phyloP scores from a whole-genome alignment of 2,113 vertebrate genomes.

The Chrysemys picta region DNA sequence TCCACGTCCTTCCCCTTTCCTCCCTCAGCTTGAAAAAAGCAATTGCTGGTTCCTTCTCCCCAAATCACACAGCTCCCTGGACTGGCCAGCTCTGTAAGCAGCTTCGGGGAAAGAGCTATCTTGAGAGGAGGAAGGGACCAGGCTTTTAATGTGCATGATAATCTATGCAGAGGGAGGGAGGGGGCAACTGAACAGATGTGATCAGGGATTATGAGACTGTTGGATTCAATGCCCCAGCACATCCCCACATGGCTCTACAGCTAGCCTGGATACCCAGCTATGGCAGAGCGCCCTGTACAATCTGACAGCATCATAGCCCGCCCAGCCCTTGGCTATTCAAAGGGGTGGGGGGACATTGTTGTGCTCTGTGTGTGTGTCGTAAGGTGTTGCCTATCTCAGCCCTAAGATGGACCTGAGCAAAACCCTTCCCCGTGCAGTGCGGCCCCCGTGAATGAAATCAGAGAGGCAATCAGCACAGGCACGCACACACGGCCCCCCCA shows the following conservation, averaged over 20 bases:
- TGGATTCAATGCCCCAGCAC: background rate
- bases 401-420: background rate
- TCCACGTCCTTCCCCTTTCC: background rate
- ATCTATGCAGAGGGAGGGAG: background rate
- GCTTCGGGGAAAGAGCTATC: too few species aligned
- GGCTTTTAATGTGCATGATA: background rate
- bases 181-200: background rate
- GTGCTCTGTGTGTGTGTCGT: background rate
- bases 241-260: background rate
- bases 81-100: background rate
- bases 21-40: background rate
- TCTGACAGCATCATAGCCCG: background rate
- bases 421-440: background rate
- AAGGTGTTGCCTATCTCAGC: background rate
- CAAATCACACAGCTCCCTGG: too few species aligned
- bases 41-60: background rate
- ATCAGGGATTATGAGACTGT: background rate
- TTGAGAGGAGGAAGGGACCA: background rate
- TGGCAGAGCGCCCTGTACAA: background rate
- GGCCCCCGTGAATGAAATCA: background rate
- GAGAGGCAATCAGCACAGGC: background rate
- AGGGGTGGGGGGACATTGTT: background rate
- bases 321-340: background rate
- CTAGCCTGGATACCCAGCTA: background rate
- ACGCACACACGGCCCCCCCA: too few species aligned